These are phyloP conservation scores for Trichogramma dendrolimi DNA, from an alignment of 2,888 invertebrate genomes.

Conservation along the genomic window DNA sequence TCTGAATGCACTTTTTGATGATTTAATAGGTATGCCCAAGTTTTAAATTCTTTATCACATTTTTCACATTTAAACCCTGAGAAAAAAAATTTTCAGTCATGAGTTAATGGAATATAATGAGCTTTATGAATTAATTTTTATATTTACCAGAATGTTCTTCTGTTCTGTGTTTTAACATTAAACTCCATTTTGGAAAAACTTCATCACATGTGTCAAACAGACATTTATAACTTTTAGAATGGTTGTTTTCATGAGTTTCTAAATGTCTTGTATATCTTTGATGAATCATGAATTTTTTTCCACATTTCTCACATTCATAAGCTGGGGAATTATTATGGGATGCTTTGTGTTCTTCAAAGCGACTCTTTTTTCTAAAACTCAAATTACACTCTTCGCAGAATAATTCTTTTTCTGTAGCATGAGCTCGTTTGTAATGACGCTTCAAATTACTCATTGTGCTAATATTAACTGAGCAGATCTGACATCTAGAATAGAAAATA, in stretches of 20 bases:
- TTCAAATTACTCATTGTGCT: conserved; percentile 58
- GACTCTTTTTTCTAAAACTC: conserved; percentile 58
- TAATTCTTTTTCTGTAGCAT: conserved; percentile 48
- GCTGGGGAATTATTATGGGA: conserved; percentile 53
- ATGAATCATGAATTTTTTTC: conserved; percentile 53
- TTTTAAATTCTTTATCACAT: conserved; percentile 39
- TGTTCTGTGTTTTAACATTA: conserved; percentile 54
- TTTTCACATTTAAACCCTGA: conserved; percentile 14
- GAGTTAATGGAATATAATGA: no score
- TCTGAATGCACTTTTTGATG: conserved; percentile 14
- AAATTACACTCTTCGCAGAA: conserved; percentile 55
- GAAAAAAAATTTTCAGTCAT: no score
- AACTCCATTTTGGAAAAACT: conserved; percentile 55
- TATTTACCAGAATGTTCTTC: conserved; percentile 41
- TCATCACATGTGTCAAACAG: conserved; percentile 54
- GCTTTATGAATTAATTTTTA: no score
- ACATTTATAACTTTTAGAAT: conserved; percentile 45
- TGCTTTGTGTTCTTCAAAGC: conserved; percentile 58
- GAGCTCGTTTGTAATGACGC: conserved; percentile 57
- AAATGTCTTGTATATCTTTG: conserved; percentile 56
- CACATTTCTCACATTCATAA: conserved; percentile 58
- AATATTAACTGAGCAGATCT: conserved; percentile 54
- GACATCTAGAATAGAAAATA: conserved; percentile 35
- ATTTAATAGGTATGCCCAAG: conserved; percentile 12
- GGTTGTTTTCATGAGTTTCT: conserved; percentile 43